phyloP scores from a whole-genome alignment of 2,113 vertebrate species.

The Pungitius pungitius region DNA sequence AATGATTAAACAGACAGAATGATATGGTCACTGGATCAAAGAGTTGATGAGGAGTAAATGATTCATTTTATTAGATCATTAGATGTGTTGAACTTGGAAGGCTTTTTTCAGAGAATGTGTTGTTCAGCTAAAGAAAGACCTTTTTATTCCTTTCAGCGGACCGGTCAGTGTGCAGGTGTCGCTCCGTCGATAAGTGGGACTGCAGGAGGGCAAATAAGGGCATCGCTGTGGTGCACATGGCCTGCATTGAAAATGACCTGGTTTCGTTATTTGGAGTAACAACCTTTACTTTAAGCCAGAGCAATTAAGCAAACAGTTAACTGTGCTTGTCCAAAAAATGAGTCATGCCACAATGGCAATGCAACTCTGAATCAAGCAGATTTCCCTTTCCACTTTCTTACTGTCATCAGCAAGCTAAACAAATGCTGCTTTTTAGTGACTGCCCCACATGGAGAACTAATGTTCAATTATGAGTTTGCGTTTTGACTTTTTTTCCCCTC shows the following conservation, averaged over 20 bases:
- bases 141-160: background rate
- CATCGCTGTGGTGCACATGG: conserved; percentile 12
- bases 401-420: background rate
- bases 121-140: background rate
- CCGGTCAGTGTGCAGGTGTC: conserved; percentile 1
- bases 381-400: conserved; percentile 7
- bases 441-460: conserved; percentile 22
- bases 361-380: background rate
- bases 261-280: conserved; percentile 21
- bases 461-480: conserved; percentile 46
- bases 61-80: background rate
- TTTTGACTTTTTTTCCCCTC: too few relatives aligned
- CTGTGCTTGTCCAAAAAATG: background rate
- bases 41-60: background rate
- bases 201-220: conserved; percentile 32
- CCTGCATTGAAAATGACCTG: background rate
- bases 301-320: background rate
- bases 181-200: conserved; percentile 6
- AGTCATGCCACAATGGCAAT: background rate
- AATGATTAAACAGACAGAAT: conserved; percentile 8
- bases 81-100: background rate
- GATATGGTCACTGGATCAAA: background rate
- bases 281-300: background rate
- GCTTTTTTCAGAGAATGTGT: background rate
- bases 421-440: conserved; percentile 2